Evolutionary conservation across 2,797 vertebrate species (phyloP).

Genomic region (Perdix hodgsoniae): DNA sequence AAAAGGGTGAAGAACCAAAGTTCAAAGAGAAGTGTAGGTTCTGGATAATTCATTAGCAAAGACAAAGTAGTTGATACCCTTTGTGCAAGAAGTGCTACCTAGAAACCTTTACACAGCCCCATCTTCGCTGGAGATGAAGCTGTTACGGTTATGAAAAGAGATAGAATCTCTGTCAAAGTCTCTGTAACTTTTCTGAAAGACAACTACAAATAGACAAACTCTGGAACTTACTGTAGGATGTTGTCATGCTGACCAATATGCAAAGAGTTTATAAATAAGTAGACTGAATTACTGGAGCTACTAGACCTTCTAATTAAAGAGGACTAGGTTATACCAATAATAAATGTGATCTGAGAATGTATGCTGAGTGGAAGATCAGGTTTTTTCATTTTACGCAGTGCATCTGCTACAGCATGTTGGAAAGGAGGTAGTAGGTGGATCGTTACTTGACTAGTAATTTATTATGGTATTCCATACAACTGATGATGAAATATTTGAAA

Average conservation of each 20-base stretch:
- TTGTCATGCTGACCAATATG: background rate
- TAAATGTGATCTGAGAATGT: background rate
- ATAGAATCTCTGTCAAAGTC: background rate
- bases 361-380: background rate
- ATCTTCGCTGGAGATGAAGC: background rate
- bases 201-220: background rate
- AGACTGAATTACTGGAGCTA: background rate
- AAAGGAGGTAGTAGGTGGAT: background rate
- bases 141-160: background rate
- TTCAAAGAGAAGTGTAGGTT: background rate
- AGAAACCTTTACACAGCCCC: background rate
- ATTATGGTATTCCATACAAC: background rate
- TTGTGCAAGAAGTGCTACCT: background rate
- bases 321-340: background rate
- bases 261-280: background rate
- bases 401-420: background rate
- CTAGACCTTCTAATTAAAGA: background rate
- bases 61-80: background rate
- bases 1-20: accelerated
- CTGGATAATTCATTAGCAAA: background rate
- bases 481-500: background rate
- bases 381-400: background rate
- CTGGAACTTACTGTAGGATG: background rate
- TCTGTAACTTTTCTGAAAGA: background rate
- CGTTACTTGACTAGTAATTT: background rate